Base-by-base conservation (phyloP, 2,113 vertebrate genomes). In the Chitala chitala region DNA sequence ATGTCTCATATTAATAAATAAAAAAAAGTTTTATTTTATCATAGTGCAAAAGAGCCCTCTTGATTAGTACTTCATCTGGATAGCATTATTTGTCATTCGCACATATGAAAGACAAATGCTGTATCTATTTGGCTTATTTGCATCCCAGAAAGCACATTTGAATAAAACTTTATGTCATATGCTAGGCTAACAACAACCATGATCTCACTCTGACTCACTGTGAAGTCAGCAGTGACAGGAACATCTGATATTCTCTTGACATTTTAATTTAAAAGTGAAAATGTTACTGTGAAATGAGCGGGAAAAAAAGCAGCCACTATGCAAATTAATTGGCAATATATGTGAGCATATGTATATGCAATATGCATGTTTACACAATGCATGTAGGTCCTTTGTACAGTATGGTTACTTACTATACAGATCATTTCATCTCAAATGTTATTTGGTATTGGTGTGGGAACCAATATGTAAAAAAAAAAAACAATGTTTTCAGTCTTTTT, bases 221-320 rank as follows among this genome's bases (percentile, higher is more conserved):
- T 31, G 26, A 51, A 31, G 29, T 51, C 29, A 69, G 24, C 46
- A 51, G 66, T 69, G 13, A 31, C 26, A 56, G 7, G 22, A 69
- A 69, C 5, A 36, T 69, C 1, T 44, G 64, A 53, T 69, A 53
- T 33, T 69, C 48, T 69, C 29, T 36, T 69, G 42, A 48, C 64
- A 31, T 48, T 29, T 66, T 24, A 29, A 66, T 66, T n/a, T 46
- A 66, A 48, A 68, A 46, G 64, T 29, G 42, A 7, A 68, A 68
- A 46, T 48, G 64, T 68, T 48, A 22, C 64, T 68, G 4, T 42
- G 24, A 29, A 42, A 48, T 68, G 64, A 68, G 38, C 24, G n/a
- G n/a, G n/a, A 68, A 26, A 5, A 42, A n/a, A 15, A 7, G 53
- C 22, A n/a, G 38, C 46, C 6, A 26, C 9, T 42, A 46, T 24